Conservation (phyloP, 1,140 invertebrate genomes). For the Polypedilum vanderplanki region DNA sequence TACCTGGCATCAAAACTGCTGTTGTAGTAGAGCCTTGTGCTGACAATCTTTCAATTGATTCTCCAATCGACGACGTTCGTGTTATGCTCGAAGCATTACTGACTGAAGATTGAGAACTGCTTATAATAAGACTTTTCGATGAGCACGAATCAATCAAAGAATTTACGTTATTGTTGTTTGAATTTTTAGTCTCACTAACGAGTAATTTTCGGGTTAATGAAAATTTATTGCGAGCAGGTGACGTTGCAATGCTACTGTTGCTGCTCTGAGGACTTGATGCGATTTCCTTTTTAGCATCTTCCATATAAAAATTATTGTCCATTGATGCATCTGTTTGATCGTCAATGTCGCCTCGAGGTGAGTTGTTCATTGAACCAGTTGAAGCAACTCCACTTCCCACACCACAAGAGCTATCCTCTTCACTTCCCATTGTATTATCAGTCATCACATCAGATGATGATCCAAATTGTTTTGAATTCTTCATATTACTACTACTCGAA, state of each 20-base stretch:
- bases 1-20: constrained; percentile 58
- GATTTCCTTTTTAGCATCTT: constrained; percentile 47
- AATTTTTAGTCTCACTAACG: constrained; percentile 42
- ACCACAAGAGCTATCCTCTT: constrained; percentile 58
- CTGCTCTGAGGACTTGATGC: constrained; percentile 38
- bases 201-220: constrained; percentile 44
- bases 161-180: constrained; percentile 21
- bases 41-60: constrained; percentile 9
- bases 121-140: constrained; percentile 51
- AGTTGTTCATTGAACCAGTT: constrained; percentile 6
- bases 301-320: constrained; percentile 26
- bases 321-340: constrained; percentile 11
- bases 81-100: background rate
- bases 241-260: constrained; percentile 43
- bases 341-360: constrained; percentile 7
- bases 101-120: background rate
- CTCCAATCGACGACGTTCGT: background rate
- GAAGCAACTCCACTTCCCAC: constrained; percentile 36
- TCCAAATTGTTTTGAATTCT: constrained; percentile 49
- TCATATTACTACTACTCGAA: constrained; percentile 49
- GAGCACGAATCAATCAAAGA: constrained; percentile 30
- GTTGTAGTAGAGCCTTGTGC: constrained; percentile 34
- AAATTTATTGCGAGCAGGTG: constrained; percentile 47
- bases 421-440: constrained; percentile 55
- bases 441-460: constrained; percentile 7